These are phyloP conservation scores for Odontophorus gujanensis DNA, from an alignment of 2,113 vertebrate genomes.

Conservation along the genomic window DNA sequence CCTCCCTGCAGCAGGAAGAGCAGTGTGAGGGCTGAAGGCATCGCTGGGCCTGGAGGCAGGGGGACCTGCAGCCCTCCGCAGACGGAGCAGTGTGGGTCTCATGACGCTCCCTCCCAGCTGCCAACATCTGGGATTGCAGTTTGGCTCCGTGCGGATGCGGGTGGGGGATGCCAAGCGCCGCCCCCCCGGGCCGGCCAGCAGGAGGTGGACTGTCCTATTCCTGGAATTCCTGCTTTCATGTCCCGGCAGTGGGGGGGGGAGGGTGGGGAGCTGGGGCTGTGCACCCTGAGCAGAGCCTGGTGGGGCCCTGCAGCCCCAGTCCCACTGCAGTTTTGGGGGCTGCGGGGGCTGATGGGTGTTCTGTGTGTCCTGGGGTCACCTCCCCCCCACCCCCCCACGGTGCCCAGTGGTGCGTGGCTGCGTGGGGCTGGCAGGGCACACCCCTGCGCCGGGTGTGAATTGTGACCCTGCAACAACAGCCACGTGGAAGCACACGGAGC, in stretches of 20 bases:
- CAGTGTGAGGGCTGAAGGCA: conserved; percentile 37
- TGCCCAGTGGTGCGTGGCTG: rapidly evolving
- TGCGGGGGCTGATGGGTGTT: rapidly evolving
- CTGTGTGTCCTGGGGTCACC: rapidly evolving
- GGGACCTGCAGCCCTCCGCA: conserved; percentile 54
- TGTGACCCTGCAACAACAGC: not conserved
- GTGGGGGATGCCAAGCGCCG: conserved; percentile 45
- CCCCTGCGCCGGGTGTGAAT: rapidly evolving
- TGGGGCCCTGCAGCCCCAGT: rapidly evolving
- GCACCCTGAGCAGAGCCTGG: not conserved
- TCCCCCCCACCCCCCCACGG: rapidly evolving
- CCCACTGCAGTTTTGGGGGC: not conserved
- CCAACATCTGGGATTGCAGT: conserved; percentile 64
- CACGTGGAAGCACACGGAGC: rapidly evolving
- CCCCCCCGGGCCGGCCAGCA: not conserved
- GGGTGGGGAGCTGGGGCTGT: conserved; percentile 19
- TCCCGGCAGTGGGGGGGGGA: conserved; percentile 17
- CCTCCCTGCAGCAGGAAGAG: not conserved
- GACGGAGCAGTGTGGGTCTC: not conserved
- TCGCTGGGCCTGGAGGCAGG: not conserved
- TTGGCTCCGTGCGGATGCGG: conserved; percentile 51
- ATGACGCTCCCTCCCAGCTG: conserved; percentile 56
- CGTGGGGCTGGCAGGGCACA: not conserved
- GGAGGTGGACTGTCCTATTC: conserved; percentile 68
- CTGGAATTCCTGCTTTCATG: conserved; percentile 68